Conservation (phyloP, 2,888 invertebrate species). For the Lithodes maja region DNA sequence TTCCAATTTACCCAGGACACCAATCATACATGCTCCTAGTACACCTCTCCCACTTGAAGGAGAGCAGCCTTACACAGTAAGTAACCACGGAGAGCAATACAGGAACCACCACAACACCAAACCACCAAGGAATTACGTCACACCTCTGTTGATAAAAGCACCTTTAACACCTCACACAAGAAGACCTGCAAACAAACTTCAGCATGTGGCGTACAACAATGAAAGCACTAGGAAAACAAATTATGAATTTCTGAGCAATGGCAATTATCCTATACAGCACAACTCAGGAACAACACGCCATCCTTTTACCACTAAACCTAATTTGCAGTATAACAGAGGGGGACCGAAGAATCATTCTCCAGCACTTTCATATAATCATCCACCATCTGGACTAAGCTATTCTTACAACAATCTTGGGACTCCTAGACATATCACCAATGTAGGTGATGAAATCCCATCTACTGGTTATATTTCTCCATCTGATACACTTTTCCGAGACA, state of each 20-base stretch:
- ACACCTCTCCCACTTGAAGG: neutral
- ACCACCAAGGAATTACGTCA: neutral
- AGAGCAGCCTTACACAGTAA: neutral
- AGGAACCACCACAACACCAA: neutral
- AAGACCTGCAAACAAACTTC: too few species aligned
- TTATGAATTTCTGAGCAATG: neutral
- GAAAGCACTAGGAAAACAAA: neutral
- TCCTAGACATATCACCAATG: neutral
- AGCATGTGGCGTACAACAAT: too few species aligned
- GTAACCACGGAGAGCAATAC: neutral
- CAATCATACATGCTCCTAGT: slow-evolving; percentile 21
- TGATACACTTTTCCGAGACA: neutral
- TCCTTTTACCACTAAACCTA: neutral
- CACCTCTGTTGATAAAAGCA: neutral
- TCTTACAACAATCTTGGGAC: neutral
- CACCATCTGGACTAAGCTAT: neutral
- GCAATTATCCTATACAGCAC: neutral
- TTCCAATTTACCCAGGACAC: neutral
- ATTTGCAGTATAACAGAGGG: neutral
- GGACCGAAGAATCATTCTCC: neutral
- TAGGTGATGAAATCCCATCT: neutral
- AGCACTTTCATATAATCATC: neutral
- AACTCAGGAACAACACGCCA: neutral
- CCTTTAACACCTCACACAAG: too few species aligned
- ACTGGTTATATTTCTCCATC: neutral